Base-by-base conservation (phyloP, 2,888 invertebrate species). In the Acrocyrtus sp. region DNA sequence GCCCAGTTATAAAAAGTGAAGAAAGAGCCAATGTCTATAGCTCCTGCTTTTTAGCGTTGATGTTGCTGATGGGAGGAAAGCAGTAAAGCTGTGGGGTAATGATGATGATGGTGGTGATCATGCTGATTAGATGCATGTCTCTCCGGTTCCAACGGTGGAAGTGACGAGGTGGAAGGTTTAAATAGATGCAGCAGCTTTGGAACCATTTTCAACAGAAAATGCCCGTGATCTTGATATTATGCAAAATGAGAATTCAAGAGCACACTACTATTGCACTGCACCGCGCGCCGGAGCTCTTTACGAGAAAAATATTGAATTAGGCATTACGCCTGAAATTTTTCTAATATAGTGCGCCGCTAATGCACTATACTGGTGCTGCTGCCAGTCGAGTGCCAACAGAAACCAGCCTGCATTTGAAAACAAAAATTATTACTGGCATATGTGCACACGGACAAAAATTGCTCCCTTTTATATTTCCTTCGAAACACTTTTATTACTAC, bases 201-300 rank as follows among this genome's bases (percentile, higher is more conserved):
- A 34, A 34, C 34, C 34, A 12, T 12, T 34, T 12, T 34, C 34
- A 8, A 34, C 6, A 19, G 50, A n/a, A 19, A 48, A 48, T 47
- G 24, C 34, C 51, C 61, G 53, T 65, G 58, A 60, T 65, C 65
- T 58, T 60, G 72, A 72, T 72, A 65, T 65, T 65, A 72, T 72
- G 72, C 72, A 72, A 61, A 61, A 61, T 61, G 61, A 61, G 60
- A 61, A 61, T 61, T 61, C 61, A 61, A 61, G 61, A 61, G 51
- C 61, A 61, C 61, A 61, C 27, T 17, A 12, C 34, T 48, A 61
- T 34, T 50, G 50, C 61, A 61, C 27, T 17, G 34, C 34, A 34
- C 34, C 34, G 12, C 34, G 12, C 34, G 12, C 34, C 5, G n/a
- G n/a, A 5, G 12, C 34, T 34, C 34, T 34, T 34, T n/a, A n/a